Evolutionary conservation across 2,113 vertebrate genomes (phyloP).

Genomic region (Neomonachus schauinslandi): DNA sequence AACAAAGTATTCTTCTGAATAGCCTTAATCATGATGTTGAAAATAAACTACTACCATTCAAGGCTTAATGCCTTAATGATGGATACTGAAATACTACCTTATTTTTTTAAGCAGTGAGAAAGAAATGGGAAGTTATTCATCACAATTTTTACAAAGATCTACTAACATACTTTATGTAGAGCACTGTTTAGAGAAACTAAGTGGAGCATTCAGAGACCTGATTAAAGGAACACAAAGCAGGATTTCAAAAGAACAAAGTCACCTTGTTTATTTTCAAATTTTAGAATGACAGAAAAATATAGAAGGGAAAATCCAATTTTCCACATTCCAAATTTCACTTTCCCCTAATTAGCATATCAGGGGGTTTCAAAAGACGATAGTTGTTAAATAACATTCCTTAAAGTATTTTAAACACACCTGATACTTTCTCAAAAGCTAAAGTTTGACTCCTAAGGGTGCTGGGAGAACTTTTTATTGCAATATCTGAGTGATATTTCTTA

Average conservation of each 20-base stretch:
- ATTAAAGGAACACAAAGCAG: slow-evolving; percentile 62
- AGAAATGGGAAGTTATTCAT: slow-evolving; percentile 26
- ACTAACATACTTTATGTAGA: slow-evolving; percentile 69
- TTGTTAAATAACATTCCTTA: slow-evolving; percentile 67
- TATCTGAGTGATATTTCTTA: slow-evolving; percentile 31
- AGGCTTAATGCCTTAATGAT: slow-evolving; percentile 36
- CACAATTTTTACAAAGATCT: slow-evolving; percentile 68
- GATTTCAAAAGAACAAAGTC: slow-evolving; percentile 49
- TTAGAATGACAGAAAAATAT: slow-evolving; percentile 50
- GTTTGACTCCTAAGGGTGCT: slow-evolving; percentile 22
- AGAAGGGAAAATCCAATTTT: slow-evolving; percentile 73
- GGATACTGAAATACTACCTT: slow-evolving; percentile 48
- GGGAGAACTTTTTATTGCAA: slow-evolving; percentile 45
- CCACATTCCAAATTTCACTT: slow-evolving; percentile 64
- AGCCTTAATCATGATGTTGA: slow-evolving; percentile 59
- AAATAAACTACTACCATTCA: slow-evolving; percentile 61
- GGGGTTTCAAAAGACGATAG: slow-evolving; percentile 58
- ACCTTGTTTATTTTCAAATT: slow-evolving; percentile 70
- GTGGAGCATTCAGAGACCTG: slow-evolving; percentile 64
- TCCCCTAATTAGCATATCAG: slow-evolving; percentile 64
- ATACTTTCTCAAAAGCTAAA: slow-evolving; percentile 65
- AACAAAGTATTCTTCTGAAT: slow-evolving; percentile 39
- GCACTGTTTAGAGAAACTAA: slow-evolving; percentile 67
- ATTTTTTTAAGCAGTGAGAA: slow-evolving; percentile 47
- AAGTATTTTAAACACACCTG: slow-evolving; percentile 67